These are phyloP conservation scores for Poecile montanus DNA, from an alignment of 2,797 vertebrate species.

Conservation along the genomic window DNA sequence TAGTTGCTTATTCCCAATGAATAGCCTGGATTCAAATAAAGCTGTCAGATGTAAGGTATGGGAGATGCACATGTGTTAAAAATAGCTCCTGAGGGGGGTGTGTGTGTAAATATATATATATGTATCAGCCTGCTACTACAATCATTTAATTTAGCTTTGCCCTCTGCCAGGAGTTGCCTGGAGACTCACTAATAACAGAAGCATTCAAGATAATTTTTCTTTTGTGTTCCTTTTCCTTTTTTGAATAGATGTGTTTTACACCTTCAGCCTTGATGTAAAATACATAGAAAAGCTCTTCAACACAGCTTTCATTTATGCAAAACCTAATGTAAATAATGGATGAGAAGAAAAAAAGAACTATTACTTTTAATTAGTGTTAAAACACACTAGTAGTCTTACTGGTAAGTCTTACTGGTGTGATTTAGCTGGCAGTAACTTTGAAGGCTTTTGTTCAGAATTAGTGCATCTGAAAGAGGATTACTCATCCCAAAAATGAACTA, in stretches of 20 bases:
- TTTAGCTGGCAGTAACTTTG: not conserved
- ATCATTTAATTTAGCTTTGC: constrained; percentile 51
- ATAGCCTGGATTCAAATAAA: constrained; percentile 42
- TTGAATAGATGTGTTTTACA: not conserved
- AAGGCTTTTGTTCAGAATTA: not conserved
- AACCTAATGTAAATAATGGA: not conserved
- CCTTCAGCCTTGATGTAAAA: not conserved
- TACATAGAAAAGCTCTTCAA: not conserved
- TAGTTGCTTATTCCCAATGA: constrained; percentile 46
- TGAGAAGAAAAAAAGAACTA: not conserved
- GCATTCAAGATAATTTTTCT: not conserved
- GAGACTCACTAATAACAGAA: constrained; percentile 44
- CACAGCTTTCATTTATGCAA: not conserved
- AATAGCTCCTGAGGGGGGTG: not conserved
- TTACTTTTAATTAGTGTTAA: not conserved
- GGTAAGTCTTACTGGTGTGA: not conserved
- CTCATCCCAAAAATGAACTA: not conserved
- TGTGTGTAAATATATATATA: not conserved
- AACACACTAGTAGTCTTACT: not conserved
- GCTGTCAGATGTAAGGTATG: constrained; percentile 27
- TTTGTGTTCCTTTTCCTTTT: not conserved
- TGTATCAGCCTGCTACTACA: constrained; percentile 2
- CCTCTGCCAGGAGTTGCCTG: constrained; percentile 16
- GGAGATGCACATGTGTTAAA: constrained; percentile 16
- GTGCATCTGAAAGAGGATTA: not conserved